Evolutionary conservation across 2,888 invertebrate species (phyloP), one percentile per base, ranked within the genome.

Genomic region (Caenorhabditis virilis): DNA sequence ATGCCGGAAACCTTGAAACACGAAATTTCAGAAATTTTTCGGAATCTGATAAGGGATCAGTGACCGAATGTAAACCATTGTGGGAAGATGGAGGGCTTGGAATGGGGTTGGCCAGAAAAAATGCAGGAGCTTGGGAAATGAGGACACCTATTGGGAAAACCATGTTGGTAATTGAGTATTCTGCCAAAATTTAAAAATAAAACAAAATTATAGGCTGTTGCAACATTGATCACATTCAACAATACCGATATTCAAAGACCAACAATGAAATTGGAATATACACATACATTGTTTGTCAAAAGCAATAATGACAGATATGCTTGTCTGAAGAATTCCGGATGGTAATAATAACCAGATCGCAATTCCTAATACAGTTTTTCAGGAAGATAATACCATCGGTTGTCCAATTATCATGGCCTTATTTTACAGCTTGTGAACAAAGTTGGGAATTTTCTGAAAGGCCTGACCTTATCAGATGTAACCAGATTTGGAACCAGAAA

Each of bases 51-150:
- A 13, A 11, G 6, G 22, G 23, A 9, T 62, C 62, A 6, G 54
- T 70, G 3, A 70, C 66, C 0, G 63, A 67, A 3, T 82, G 82
- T 58, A 82, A 82, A 47, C 78, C 80, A 1, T 39, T 82, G 6
- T 82, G 78, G 78, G 80, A 79, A 53, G 69, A 78, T 46, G 69
- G 71, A 6, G 68, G 70, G 9, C 41, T 75, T 5, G 74, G 70
- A 9, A 60, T 73, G 35, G 77, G 78, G 6, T 35, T 74, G 25
- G 56, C 63, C 0, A 57, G 77, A 38, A 45, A 47, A 27, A 49
- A 62, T 23, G 76, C 78, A 1, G 76, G 79, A 9, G 69, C 76
- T 3, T 80, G 80, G 80, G 78, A 80, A 41, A 71, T 72, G 20
- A 39, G 80, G 41, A 57, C 69, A n/a, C 57, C 60, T 9, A 45